These are phyloP conservation scores for Odiellus spinosus DNA, from an alignment of 2,888 invertebrate species.

Conservation along the genomic window DNA sequence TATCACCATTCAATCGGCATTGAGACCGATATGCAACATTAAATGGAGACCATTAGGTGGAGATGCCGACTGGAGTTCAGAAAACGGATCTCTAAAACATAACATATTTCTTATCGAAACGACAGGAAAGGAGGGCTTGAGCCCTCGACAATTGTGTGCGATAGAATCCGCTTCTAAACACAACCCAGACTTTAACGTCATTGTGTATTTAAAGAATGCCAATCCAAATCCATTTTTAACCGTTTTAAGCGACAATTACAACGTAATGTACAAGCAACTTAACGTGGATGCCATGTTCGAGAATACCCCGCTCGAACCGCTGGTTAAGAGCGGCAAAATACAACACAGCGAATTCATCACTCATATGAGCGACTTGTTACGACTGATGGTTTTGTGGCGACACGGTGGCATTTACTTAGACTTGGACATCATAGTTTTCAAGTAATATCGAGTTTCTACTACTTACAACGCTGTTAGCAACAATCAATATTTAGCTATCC, in stretches of 20 bases:
- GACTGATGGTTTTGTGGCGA: constrained; percentile 51
- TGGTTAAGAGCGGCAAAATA: constrained; percentile 41
- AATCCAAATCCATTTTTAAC: too few relatives aligned
- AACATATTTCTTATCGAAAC: constrained; percentile 50
- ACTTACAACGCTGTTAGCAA: too few relatives aligned
- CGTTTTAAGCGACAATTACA: too few relatives aligned
- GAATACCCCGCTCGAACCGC: constrained; percentile 41
- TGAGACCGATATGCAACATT: too few relatives aligned
- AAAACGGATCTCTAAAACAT: too few relatives aligned
- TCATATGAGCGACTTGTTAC: constrained; percentile 47
- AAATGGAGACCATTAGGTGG: too few relatives aligned
- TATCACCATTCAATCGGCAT: too few relatives aligned
- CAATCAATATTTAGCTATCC: too few relatives aligned
- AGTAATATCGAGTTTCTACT: too few relatives aligned
- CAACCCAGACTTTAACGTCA: constrained; percentile 33
- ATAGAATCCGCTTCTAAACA: constrained; percentile 48
- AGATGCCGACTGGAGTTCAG: too few relatives aligned
- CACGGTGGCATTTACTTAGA: constrained; percentile 63
- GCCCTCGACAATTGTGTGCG: constrained; percentile 45
- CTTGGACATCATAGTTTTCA: constrained; percentile 49
- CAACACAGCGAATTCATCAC: constrained; percentile 26
- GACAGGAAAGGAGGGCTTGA: constrained; percentile 26
- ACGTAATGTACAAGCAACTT: constrained; percentile 23
- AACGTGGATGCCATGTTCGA: constrained; percentile 41
- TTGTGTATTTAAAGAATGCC: too few relatives aligned